Conservation (phyloP, 1,140 invertebrate species). For the Apis florea region DNA sequence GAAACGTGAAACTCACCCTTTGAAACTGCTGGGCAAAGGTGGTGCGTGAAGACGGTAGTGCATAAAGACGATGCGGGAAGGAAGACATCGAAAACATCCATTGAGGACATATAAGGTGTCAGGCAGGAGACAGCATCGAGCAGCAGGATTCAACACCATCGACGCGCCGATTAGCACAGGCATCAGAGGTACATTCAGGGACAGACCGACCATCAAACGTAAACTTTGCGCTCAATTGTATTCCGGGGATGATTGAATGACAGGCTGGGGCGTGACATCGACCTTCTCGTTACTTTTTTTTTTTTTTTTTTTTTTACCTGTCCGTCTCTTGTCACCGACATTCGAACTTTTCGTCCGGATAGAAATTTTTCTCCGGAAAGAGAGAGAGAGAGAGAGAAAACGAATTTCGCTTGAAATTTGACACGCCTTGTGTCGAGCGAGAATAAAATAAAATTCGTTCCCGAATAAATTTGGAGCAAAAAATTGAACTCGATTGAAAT, state of each 20-base stretch:
- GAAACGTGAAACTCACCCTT: constrained; percentile 77
- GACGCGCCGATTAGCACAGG: constrained; percentile 63
- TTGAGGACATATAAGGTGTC: constrained; percentile 75
- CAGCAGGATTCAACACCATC: constrained; percentile 70
- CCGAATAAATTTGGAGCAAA: too few species aligned
- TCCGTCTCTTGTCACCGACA: constrained; percentile 42
- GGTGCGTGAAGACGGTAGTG: constrained; percentile 75
- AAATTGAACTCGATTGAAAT: too few species aligned
- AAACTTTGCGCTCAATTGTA: constrained; percentile 65
- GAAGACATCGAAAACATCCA: constrained; percentile 80
- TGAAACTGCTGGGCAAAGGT: constrained; percentile 75
- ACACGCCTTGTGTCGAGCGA: neutral
- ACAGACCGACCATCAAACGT: constrained; percentile 70
- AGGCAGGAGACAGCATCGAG: constrained; percentile 75
- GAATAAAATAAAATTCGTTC: too few species aligned
- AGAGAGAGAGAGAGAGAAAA: neutral
- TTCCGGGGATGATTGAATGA: constrained; percentile 38
- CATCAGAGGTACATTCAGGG: constrained; percentile 69
- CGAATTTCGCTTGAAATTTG: neutral
- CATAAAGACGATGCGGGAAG: constrained; percentile 77
- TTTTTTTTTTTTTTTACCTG: constrained; percentile 13
- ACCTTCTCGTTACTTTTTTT: constrained; percentile 3
- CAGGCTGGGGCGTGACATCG: constrained; percentile 16
- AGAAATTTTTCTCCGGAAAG: constrained; percentile 1
- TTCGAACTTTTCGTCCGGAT: constrained; percentile 7